A percentile compares a stretch with the other conserved stretches of the same genome.
These are phyloP conservation scores for Tringa solitaria DNA, from an alignment of 2,113 vertebrate genomes.

Conservation along the genomic window DNA sequence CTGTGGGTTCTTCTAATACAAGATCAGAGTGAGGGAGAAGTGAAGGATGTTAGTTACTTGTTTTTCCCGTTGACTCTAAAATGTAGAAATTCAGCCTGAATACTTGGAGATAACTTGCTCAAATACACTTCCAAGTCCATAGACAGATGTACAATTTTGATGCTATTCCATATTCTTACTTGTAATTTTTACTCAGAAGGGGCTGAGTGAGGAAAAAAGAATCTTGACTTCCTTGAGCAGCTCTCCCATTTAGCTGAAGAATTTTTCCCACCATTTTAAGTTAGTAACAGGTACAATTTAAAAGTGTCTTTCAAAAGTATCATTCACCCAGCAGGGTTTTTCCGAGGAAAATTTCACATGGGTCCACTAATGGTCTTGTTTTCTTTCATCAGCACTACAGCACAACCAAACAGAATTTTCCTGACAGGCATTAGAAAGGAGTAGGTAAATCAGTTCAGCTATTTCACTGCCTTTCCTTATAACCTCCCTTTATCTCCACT, in stretches of 20 bases:
- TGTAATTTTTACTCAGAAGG: background rate
- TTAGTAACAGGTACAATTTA: background rate
- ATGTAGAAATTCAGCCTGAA: background rate
- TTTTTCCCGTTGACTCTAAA: background rate
- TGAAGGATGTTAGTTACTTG: background rate
- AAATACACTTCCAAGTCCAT: background rate
- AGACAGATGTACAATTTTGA: background rate
- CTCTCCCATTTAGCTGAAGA: background rate
- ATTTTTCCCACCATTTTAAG: background rate
- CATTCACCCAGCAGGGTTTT: background rate
- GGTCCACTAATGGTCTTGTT: background rate
- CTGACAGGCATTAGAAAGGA: background rate
- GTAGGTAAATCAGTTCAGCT: slow-evolving; percentile 5
- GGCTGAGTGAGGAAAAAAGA: background rate
- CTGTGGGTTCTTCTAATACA: background rate
- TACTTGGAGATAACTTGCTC: background rate
- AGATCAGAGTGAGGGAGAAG: background rate
- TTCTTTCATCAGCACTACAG: background rate
- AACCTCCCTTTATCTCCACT: slow-evolving; percentile 10
- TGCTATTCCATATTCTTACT: background rate
- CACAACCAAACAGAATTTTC: background rate
- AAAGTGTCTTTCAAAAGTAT: background rate
- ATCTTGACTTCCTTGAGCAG: background rate
- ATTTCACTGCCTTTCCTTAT: background rate
- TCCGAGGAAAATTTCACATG: background rate